Base-by-base conservation (phyloP, 2,888 invertebrate genomes). In the Dicycla oo region DNA sequence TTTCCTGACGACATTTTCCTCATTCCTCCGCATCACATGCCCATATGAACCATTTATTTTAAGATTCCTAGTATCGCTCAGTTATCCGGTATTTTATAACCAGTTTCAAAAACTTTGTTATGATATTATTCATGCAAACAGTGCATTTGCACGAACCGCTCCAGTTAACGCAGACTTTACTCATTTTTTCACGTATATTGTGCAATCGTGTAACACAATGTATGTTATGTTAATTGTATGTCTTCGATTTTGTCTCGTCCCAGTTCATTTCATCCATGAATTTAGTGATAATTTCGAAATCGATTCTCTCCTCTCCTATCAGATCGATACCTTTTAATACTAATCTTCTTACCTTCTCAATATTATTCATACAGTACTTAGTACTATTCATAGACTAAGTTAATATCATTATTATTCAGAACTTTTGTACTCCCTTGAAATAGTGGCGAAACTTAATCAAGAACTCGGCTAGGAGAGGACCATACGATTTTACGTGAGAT, bases 361-460 rank as follows among this genome's bases (percentile, higher is more conserved):
- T 26, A 7, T 53, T 53, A 53, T 26, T 47, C 5, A 49, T 23
- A 20, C 8, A 26, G 7, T 23, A 20, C 5, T n/a, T 43, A n/a
- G 18, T 53, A 11, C 49, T 43, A 49, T 49, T 34, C 43, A 43
- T 26, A 18, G 13, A 34, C 38, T 40, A 57, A 54, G 47, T 47
- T 61, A 60, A 43, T 63, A 66, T 49, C 6, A 61, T 65, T 53
- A 68, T 34, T 30, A 67, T n/a, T 60, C 43, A 49, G 3, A 18
- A 68, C 49, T 56, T 63, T 53, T 15, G 18, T 23, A 47, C 51
- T 64, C 57, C 71, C 51, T 64, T 72, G 67, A 82, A 86, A 80
- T 84, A 80, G 82, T 73, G 26, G 77, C 66, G 78, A 87, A 89
- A 90, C 86, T 89, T 90, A 88, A 89, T 89, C 87, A 90, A 88